Evolutionary conservation across 1,140 invertebrate species (phyloP).

Genomic region (Doryteuthis pealeii): DNA sequence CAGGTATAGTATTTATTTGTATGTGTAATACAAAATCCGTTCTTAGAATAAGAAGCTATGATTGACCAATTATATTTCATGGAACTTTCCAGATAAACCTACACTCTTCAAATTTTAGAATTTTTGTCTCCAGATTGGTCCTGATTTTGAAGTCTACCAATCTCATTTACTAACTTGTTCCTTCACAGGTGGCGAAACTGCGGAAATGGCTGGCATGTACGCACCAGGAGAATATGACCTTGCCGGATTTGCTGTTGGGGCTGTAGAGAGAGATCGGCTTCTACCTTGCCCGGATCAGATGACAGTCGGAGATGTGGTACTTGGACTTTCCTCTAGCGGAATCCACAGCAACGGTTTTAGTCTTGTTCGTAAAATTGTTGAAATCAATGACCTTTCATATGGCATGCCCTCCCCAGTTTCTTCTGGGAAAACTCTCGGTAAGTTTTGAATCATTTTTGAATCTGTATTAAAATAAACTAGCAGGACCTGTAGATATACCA

Average conservation of each 20-base stretch:
- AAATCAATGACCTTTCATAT: conserved; percentile 67
- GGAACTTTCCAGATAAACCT: no score
- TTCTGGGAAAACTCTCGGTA: conserved; percentile 62
- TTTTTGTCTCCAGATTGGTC: no score
- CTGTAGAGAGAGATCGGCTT: conserved; percentile 75
- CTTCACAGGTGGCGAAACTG: conserved; percentile 83
- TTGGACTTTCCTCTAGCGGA: conserved; percentile 82
- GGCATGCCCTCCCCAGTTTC: conserved; percentile 79
- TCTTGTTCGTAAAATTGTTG: conserved; percentile 83
- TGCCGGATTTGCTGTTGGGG: conserved; percentile 93
- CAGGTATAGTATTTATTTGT: no score
- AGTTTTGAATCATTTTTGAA: no score
- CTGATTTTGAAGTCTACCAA: no score
- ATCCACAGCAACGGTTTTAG: conserved; percentile 97
- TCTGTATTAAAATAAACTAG: no score
- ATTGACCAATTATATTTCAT: no score
- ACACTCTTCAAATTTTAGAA: no score
- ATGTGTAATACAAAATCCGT: no score
- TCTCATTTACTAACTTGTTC: no score
- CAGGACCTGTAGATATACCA: no score
- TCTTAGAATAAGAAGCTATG: no score
- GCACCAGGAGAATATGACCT: conserved; percentile 82
- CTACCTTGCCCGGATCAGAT: conserved; percentile 76
- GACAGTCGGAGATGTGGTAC: conserved; percentile 75
- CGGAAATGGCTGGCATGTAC: conserved; percentile 90